Conservation (phyloP, 2,113 vertebrate genomes). For the Fulmarus glacialis region DNA sequence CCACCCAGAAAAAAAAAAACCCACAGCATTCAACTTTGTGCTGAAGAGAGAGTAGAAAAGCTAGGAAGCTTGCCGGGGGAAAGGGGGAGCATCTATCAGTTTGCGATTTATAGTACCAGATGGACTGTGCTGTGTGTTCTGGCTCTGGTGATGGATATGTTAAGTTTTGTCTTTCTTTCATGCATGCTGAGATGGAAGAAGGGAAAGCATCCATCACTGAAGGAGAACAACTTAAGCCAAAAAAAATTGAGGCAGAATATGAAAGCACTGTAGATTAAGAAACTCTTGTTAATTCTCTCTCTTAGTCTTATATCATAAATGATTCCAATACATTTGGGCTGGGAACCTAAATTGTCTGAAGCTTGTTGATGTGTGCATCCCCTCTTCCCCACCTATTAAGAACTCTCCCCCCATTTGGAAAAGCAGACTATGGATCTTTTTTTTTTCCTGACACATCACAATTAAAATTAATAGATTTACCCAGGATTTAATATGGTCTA, state of each 20-base stretch:
- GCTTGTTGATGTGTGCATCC: neutral
- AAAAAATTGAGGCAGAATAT: neutral
- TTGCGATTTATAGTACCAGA: neutral
- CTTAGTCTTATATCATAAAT: neutral
- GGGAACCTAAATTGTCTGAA: neutral
- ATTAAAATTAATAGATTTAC: neutral
- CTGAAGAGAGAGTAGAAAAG: neutral
- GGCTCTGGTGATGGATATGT: neutral
- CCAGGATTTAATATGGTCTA: neutral
- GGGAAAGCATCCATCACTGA: neutral
- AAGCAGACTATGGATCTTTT: neutral
- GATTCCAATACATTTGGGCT: neutral
- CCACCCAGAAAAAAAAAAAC: neutral
- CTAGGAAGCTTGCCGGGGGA: neutral
- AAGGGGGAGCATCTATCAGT: neutral
- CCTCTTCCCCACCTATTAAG: rapidly evolving
- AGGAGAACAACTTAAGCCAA: neutral
- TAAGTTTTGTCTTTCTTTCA: slow-evolving; percentile 1
- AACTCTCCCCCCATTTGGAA: neutral
- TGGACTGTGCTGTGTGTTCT: neutral
- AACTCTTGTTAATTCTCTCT: neutral
- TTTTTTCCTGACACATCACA: neutral
- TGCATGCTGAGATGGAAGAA: neutral
- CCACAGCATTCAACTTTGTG: neutral
- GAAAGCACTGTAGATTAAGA: neutral